These are phyloP conservation scores for Pandemis heparana DNA, from an alignment of 2,888 invertebrate genomes.

Conservation along the genomic window DNA sequence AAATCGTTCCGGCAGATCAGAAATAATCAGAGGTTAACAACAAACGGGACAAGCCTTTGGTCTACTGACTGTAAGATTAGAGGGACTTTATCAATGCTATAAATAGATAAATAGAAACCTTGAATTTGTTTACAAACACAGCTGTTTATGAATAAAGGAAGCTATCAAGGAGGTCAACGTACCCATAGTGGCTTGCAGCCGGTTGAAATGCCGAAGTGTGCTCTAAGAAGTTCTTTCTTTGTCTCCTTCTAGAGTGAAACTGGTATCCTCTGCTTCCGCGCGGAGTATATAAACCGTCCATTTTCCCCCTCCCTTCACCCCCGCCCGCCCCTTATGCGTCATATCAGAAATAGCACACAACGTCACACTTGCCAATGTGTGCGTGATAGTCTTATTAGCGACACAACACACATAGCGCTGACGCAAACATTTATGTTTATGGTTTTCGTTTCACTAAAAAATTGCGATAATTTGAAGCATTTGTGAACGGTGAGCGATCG, in stretches of 20 bases:
- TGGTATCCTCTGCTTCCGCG: constrained; percentile 66
- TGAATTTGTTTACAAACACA: constrained; percentile 31
- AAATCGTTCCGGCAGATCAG: not conserved
- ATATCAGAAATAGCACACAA: constrained; percentile 52
- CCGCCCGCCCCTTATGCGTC: constrained; percentile 63
- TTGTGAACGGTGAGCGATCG: not conserved
- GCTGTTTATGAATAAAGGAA: constrained; percentile 25
- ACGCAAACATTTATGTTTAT: constrained; percentile 8
- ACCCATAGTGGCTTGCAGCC: constrained; percentile 74
- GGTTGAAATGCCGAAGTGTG: constrained; percentile 53
- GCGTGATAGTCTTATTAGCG: constrained; percentile 35
- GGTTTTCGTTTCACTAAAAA: constrained; percentile 10
- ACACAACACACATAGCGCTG: constrained; percentile 17
- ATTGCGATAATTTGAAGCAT: not conserved
- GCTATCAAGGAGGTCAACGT: constrained; percentile 58
- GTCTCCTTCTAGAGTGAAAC: constrained; percentile 76
- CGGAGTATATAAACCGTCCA: constrained; percentile 74
- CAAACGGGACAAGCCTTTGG: not conserved
- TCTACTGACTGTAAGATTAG: not conserved
- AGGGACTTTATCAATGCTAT: not conserved
- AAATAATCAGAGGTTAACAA: not conserved
- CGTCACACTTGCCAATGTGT: constrained; percentile 35
- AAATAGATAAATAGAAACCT: constrained; percentile 15
- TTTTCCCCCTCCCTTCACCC: constrained; percentile 51
- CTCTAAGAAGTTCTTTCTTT: constrained; percentile 64